Percentiles rank a stretch among this genome's conserved stretches.
Evolutionary conservation across 2,888 invertebrate genomes (phyloP).

Genomic region (Bruchidius siliquastri): DNA sequence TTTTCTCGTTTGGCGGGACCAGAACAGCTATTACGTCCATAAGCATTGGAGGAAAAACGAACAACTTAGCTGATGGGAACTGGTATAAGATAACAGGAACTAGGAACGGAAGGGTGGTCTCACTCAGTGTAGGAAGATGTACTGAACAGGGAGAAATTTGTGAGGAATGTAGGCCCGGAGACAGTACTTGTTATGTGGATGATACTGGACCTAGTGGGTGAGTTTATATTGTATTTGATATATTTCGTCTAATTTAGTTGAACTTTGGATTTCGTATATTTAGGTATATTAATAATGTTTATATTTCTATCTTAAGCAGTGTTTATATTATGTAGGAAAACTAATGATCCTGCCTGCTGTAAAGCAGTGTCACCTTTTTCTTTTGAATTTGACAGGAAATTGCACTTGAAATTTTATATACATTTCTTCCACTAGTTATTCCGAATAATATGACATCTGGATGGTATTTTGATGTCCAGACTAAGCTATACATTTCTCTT

Average conservation of each 20-base stretch:
- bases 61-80: constrained; percentile 74
- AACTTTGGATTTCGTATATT: neutral
- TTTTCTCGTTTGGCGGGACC: constrained; percentile 86
- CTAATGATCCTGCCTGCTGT: too few relatives aligned
- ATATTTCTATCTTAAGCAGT: too few relatives aligned
- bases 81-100: constrained; percentile 93
- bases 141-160: constrained; percentile 83
- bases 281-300: too few relatives aligned
- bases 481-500: too few relatives aligned
- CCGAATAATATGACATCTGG: too few relatives aligned
- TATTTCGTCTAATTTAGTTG: neutral
- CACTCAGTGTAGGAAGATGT: constrained; percentile 75
- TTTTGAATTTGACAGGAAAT: too few relatives aligned
- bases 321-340: too few relatives aligned
- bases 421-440: too few relatives aligned
- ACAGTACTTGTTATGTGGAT: constrained; percentile 76
- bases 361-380: too few relatives aligned
- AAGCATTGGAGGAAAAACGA: constrained; percentile 59
- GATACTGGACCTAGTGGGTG: constrained; percentile 86
- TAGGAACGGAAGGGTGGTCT: constrained; percentile 82
- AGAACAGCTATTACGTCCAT: constrained; percentile 83
- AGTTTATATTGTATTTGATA: constrained; percentile 39
- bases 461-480: too few relatives aligned
- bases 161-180: constrained; percentile 80
- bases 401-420: too few relatives aligned